These are phyloP conservation scores for Andricus quercusramuli DNA, from an alignment of 2,888 invertebrate genomes.

Conservation along the genomic window DNA sequence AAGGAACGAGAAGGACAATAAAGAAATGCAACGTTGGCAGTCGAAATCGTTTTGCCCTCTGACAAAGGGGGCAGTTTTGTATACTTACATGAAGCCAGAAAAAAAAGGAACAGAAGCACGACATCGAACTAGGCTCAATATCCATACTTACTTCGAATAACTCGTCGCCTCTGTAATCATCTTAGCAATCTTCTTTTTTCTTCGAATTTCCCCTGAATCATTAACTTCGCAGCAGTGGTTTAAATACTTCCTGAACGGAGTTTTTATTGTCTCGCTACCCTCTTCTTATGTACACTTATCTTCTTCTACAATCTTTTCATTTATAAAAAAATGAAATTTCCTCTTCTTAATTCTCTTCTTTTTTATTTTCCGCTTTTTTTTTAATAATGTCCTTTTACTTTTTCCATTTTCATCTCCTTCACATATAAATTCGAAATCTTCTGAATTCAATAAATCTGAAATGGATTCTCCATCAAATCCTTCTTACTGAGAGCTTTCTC, in stretches of 20 bases:
- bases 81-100: slow-evolving; percentile 39
- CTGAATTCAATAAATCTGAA: background rate
- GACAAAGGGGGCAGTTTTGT: slow-evolving; percentile 7
- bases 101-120: slow-evolving; percentile 50
- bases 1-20: slow-evolving; percentile 16
- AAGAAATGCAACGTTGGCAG: slow-evolving; percentile 42
- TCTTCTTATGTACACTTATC: slow-evolving; percentile 42
- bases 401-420: background rate
- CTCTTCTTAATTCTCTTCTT: slow-evolving; percentile 8
- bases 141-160: slow-evolving; percentile 60
- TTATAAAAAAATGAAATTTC: background rate
- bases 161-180: slow-evolving; percentile 51
- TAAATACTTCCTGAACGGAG: slow-evolving; percentile 32
- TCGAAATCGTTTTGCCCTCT: slow-evolving; percentile 4
- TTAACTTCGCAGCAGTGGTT: slow-evolving; percentile 26
- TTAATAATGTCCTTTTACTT: slow-evolving; percentile 15
- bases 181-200: slow-evolving; percentile 34
- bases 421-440: background rate
- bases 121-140: slow-evolving; percentile 53
- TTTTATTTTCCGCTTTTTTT: background rate
- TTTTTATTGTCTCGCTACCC: slow-evolving; percentile 44
- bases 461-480: background rate
- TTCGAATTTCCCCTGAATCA: slow-evolving; percentile 24
- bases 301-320: slow-evolving; percentile 24
- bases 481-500: background rate